phyloP scores from a whole-genome alignment of 1,140 invertebrate species.

The Microplitis mediator region DNA sequence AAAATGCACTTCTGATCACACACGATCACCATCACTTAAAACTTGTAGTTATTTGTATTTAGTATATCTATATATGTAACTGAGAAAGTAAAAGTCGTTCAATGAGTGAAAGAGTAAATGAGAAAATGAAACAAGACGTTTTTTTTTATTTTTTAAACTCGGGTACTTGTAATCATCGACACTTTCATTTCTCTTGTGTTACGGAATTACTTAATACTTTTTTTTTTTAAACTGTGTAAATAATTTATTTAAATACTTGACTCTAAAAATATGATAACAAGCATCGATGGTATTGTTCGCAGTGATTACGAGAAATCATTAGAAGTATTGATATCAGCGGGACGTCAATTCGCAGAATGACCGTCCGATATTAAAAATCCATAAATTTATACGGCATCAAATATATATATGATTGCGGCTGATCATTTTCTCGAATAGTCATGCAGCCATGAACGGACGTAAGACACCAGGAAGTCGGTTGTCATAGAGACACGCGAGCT shows the following conservation, averaged over 20 bases:
- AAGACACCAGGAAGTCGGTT: constrained; percentile 1
- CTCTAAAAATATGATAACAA: too few species aligned
- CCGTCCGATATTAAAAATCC: neutral
- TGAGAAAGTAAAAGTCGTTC: constrained; percentile 52
- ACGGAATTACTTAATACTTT: constrained; percentile 33
- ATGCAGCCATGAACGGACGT: neutral
- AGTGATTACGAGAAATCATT: too few species aligned
- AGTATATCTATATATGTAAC: constrained; percentile 27
- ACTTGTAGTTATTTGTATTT: constrained; percentile 31
- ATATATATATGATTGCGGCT: neutral
- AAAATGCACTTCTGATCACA: neutral
- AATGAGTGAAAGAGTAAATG: constrained; percentile 19
- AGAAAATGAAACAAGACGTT: constrained; percentile 25
- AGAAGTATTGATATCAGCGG: too few species aligned
- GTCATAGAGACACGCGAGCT: constrained; percentile 4
- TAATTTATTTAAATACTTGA: too few species aligned
- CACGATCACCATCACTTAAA: neutral
- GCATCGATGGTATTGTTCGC: too few species aligned
- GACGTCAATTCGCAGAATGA: neutral
- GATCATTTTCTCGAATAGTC: constrained; percentile 5
- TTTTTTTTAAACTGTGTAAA: constrained; percentile 20
- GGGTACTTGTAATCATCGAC: constrained; percentile 14
- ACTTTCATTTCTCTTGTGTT: neutral
- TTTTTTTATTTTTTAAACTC: constrained; percentile 32
- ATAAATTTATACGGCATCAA: neutral